These are phyloP conservation scores for Cheilosia urbana DNA, from an alignment of 2,888 invertebrate species.

Conservation along the genomic window DNA sequence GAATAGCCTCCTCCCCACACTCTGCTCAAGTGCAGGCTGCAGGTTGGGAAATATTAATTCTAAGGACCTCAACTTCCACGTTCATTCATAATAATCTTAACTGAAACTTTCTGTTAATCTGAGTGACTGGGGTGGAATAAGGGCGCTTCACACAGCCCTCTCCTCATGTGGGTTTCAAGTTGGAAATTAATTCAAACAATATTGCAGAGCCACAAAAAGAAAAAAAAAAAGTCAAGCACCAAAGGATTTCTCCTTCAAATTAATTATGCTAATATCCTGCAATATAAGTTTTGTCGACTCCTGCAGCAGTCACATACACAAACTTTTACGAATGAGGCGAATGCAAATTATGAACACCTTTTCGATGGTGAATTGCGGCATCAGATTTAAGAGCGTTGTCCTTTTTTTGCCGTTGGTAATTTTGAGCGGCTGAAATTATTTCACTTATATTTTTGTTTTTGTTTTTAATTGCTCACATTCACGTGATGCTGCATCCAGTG, in stretches of 20 bases:
- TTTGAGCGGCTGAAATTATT: conserved; percentile 13
- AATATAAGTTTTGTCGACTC: conserved; percentile 50
- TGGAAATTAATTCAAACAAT: conserved; percentile 62
- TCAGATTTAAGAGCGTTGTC: not conserved
- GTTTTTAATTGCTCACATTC: conserved; percentile 44
- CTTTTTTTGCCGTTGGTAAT: conserved; percentile 12
- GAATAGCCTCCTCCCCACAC: conserved; percentile 6
- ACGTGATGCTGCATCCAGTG: conserved; percentile 8
- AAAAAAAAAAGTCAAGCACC: not conserved
- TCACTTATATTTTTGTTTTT: conserved; percentile 19
- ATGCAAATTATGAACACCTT: conserved; percentile 52
- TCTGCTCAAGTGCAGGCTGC: conserved; percentile 37
- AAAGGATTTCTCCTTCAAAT: conserved; percentile 44
- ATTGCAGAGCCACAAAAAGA: conserved; percentile 14
- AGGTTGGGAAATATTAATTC: conserved; percentile 44
- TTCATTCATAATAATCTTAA: conserved; percentile 38
- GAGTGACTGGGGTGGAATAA: not conserved
- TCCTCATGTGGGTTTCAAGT: conserved; percentile 2
- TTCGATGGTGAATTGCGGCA: not conserved
- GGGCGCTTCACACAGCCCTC: conserved; percentile 20
- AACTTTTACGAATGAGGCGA: conserved; percentile 3
- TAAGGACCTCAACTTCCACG: conserved; percentile 15
- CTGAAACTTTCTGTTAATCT: conserved; percentile 29
- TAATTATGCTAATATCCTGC: conserved; percentile 69
- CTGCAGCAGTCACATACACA: conserved; percentile 29